Evolutionary conservation across 2,797 vertebrate genomes (phyloP).

Genomic region (Remorina albescens): DNA sequence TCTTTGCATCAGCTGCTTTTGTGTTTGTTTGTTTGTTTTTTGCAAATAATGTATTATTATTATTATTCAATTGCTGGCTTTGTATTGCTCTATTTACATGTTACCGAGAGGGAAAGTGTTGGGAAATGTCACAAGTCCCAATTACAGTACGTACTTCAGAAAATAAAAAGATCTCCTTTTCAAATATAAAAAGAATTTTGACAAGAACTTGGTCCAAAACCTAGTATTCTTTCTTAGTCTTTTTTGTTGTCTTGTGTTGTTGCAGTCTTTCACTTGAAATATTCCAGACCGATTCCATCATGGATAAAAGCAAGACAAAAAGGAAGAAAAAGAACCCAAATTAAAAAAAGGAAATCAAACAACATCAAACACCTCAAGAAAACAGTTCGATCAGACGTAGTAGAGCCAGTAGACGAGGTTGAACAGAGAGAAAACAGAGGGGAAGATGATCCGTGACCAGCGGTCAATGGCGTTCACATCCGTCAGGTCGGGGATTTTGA

Average conservation of each 20-base stretch:
- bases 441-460: slow-evolving; percentile 97
- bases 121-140: slow-evolving; percentile 73
- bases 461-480: slow-evolving; percentile 97
- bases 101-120: slow-evolving; percentile 63
- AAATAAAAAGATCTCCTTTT: slow-evolving; percentile 69
- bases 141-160: slow-evolving; percentile 77
- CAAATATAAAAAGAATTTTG: slow-evolving; percentile 73
- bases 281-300: slow-evolving; percentile 50
- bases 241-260: slow-evolving; percentile 30
- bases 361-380: slow-evolving; percentile 53
- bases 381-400: slow-evolving; percentile 85
- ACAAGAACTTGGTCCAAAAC: slow-evolving; percentile 71
- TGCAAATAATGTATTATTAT: slow-evolving; percentile 62
- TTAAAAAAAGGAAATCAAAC: slow-evolving; percentile 35
- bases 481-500: slow-evolving; percentile 96
- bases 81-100: slow-evolving; percentile 75
- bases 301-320: slow-evolving; percentile 74
- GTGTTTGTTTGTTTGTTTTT: slow-evolving; percentile 41
- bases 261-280: slow-evolving; percentile 66
- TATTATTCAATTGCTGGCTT: slow-evolving; percentile 79
- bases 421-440: slow-evolving; percentile 95
- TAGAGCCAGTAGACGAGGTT: slow-evolving; percentile 98
- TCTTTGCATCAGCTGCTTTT: slow-evolving; percentile 37
- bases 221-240: slow-evolving; percentile 58
- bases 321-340: slow-evolving; percentile 54